phyloP scores from a whole-genome alignment of 2,888 invertebrate genomes.

The Bugulina stolonifera region DNA sequence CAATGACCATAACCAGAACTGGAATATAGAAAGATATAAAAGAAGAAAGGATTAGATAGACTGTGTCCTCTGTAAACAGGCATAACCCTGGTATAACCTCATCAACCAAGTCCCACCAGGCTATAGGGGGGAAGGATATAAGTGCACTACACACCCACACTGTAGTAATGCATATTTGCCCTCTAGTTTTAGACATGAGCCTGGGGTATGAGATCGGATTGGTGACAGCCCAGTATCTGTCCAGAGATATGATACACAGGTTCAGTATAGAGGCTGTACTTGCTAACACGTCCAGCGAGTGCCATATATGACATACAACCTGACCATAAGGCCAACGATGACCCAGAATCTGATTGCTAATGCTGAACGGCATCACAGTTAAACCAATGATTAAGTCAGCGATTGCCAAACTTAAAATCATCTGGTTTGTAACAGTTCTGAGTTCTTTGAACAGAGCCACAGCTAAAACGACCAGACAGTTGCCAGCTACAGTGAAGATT shows the following conservation, averaged over 20 bases:
- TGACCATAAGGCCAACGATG: conserved; percentile 87
- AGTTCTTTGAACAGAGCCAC: conserved; percentile 86
- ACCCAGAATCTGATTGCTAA: conserved; percentile 43
- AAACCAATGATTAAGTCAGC: conserved; percentile 93
- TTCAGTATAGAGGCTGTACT: conserved; percentile 96
- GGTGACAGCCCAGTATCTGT: conserved; percentile 97
- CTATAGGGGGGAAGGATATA: conserved; percentile 94
- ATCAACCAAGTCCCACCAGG: conserved; percentile 59
- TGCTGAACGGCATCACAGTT: conserved; percentile 88
- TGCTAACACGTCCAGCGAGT: conserved; percentile 90
- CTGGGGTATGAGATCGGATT: conserved; percentile 96
- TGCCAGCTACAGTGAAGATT: conserved; percentile 87
- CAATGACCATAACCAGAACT: conserved; percentile 93
- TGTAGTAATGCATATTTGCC: conserved; percentile 80
- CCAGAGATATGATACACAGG: conserved; percentile 90
- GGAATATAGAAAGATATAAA: conserved; percentile 96
- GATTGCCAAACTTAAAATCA: conserved; percentile 90
- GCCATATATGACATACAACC: conserved; percentile 96
- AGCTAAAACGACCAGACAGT: conserved; percentile 85
- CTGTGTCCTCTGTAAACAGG: conserved; percentile 91
- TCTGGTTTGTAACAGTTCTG: conserved; percentile 94
- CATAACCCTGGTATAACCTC: conserved; percentile 58
- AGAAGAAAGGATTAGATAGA: conserved; percentile 93
- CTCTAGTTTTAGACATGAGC: conserved; percentile 79
- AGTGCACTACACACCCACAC: conserved; percentile 95